phyloP scores from a whole-genome alignment of 2,797 vertebrate genomes.

The Leontopithecus rosalia region DNA sequence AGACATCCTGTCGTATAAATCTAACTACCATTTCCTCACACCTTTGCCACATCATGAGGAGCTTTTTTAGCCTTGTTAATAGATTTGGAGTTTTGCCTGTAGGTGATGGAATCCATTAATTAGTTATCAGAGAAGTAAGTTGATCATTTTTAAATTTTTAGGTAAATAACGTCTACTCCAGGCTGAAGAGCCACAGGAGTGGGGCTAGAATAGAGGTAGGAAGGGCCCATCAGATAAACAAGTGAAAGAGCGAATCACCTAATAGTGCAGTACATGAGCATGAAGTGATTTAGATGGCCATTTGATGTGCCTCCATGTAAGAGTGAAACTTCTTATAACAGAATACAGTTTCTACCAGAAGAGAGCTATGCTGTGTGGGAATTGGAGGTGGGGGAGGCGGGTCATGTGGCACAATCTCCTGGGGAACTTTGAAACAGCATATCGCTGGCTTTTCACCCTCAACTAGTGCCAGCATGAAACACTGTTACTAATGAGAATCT shows the following conservation, averaged over 20 bases:
- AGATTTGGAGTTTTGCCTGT: background rate
- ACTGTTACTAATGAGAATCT: background rate
- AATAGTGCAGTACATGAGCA: background rate
- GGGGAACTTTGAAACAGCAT: background rate
- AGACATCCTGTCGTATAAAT: background rate
- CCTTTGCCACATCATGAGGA: background rate
- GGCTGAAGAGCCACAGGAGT: background rate
- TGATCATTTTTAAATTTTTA: conserved; percentile 17
- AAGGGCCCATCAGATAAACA: background rate
- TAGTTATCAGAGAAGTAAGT: background rate
- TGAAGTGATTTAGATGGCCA: background rate
- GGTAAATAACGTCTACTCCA: background rate
- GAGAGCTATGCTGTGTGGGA: background rate
- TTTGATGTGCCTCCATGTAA: background rate
- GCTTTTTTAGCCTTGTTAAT: background rate
- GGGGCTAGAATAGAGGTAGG: background rate
- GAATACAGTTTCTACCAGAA: conserved; percentile 18
- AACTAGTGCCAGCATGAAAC: background rate
- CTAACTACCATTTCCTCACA: background rate
- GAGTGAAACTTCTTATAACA: background rate
- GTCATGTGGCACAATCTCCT: background rate
- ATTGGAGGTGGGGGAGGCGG: background rate
- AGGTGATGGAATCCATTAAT: background rate
- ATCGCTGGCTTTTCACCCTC: background rate
- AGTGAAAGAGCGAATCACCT: background rate